phyloP scores from a whole-genome alignment of 2,797 vertebrate species.

The Syngnathus rostellatus region DNA sequence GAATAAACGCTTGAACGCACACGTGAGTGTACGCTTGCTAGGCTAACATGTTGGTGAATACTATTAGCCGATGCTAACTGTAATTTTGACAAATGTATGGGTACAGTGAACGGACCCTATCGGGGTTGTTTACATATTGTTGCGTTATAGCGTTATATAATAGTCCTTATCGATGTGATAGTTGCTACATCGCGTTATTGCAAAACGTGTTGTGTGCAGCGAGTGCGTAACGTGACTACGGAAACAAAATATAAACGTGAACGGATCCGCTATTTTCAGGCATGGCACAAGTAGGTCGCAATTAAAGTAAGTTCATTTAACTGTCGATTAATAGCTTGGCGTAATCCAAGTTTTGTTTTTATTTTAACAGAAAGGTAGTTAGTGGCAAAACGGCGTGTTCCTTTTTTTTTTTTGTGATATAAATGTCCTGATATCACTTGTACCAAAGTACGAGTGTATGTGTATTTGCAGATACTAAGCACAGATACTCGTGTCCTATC shows the following conservation, averaged over 20 bases:
- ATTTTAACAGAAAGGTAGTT: too few species aligned
- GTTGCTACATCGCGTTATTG: background rate
- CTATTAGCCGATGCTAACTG: background rate
- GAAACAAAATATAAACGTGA: background rate
- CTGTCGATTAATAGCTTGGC: too few species aligned
- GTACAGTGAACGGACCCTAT: background rate
- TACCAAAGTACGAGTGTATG: too few species aligned
- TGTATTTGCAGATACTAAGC: too few species aligned
- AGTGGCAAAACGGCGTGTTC: too few species aligned
- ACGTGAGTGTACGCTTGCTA: slow-evolving; percentile 4
- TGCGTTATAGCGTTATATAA: background rate
- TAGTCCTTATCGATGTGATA: background rate
- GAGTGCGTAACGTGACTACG: background rate
- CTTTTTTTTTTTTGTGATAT: too few species aligned
- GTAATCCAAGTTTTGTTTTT: too few species aligned
- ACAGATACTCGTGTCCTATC: too few species aligned
- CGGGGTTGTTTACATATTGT: background rate
- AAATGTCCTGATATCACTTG: too few species aligned
- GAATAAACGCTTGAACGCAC: background rate
- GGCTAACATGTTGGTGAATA: background rate
- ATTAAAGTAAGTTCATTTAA: too few species aligned
- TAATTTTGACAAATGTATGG: background rate
- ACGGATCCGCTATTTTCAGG: background rate
- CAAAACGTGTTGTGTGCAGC: background rate
- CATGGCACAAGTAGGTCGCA: background rate